Conservation (phyloP, 2,113 vertebrate species). For the Menura novaehollandiae region DNA sequence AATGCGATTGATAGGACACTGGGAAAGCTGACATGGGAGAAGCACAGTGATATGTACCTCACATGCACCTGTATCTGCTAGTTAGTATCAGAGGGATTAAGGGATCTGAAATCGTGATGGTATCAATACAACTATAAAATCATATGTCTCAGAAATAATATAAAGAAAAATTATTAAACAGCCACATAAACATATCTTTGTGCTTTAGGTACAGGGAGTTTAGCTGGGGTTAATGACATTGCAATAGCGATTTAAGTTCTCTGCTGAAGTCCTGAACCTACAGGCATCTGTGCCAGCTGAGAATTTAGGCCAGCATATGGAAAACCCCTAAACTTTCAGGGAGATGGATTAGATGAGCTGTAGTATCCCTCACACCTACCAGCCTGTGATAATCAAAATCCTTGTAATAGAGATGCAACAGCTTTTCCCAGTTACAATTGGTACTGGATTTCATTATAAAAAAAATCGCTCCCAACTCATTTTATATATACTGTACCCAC, state of each 20-base stretch:
- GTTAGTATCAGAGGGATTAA: background rate
- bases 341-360: background rate
- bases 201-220: background rate
- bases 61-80: fast-evolving
- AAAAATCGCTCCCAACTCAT: background rate
- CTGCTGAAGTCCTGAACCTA: background rate
- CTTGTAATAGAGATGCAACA: background rate
- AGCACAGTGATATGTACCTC: background rate
- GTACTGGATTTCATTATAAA: background rate
- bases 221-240: background rate
- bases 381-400: background rate
- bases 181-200: background rate
- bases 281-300: background rate
- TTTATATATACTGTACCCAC: background rate
- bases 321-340: background rate
- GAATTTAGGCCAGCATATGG: background rate
- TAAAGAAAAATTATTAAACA: background rate
- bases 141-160: background rate
- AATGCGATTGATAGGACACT: background rate
- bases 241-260: background rate
- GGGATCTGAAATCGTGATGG: background rate
- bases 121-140: background rate
- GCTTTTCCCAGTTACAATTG: background rate
- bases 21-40: background rate
- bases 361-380: background rate